Evolutionary conservation across 2,797 vertebrate genomes (phyloP).

Genomic region (Enteromius anoplus): DNA sequence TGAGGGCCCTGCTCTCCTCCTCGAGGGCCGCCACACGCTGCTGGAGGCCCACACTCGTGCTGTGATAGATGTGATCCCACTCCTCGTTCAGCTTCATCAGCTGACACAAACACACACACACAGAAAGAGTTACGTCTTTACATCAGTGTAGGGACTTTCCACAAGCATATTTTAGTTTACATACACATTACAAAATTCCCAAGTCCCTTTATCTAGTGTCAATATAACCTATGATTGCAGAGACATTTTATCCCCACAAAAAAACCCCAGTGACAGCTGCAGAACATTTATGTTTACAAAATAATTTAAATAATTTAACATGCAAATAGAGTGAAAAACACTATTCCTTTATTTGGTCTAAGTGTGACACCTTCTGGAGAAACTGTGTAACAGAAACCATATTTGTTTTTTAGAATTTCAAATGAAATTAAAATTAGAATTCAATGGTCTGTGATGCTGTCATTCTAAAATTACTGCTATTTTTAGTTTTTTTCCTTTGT

Average conservation of each 20-base stretch:
- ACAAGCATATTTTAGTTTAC: neutral
- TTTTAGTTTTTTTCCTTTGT: neutral
- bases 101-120: conserved; percentile 63
- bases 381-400: neutral
- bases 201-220: neutral
- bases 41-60: conserved; percentile 74
- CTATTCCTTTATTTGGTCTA: neutral
- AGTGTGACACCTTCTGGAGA: neutral
- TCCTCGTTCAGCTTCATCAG: conserved; percentile 85
- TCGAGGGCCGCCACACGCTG: conserved; percentile 72
- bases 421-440: neutral
- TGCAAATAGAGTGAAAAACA: neutral
- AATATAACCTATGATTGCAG: neutral
- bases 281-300: neutral
- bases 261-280: neutral
- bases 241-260: neutral
- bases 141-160: neutral
- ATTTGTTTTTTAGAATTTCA: neutral
- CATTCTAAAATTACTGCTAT: neutral
- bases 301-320: neutral
- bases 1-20: conserved; percentile 72
- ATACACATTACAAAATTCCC: neutral
- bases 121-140: neutral
- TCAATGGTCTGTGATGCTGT: neutral
- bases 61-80: conserved; percentile 83